Conservation (phyloP, 92 coral and sea anemone genomes). For the Nematostella vectensis region DNA sequence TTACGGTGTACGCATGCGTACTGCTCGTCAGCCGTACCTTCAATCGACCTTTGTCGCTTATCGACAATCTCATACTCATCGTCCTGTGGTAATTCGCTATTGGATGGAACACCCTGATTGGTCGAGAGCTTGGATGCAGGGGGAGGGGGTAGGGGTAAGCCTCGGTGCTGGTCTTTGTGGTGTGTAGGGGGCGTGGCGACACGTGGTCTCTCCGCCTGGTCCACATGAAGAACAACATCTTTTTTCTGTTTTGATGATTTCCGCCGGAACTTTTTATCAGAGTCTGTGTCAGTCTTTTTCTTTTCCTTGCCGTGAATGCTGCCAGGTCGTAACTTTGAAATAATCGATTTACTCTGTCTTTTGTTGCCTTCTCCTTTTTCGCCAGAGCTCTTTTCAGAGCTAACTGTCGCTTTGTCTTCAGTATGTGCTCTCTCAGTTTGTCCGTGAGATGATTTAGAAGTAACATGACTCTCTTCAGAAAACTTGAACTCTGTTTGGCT, state of each 20-base stretch:
- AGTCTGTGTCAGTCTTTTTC: slow-evolving; percentile 14
- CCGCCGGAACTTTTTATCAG: slow-evolving; percentile 45
- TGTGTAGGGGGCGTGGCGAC: slow-evolving; percentile 10
- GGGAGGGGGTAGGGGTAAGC: slow-evolving; percentile 20
- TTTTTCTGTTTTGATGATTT: slow-evolving; percentile 1
- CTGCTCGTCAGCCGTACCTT: background rate
- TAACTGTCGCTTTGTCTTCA: too few relatives aligned
- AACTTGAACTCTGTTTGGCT: too few relatives aligned
- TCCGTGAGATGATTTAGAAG: too few relatives aligned
- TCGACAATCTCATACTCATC: slow-evolving; percentile 43
- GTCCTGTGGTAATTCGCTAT: slow-evolving; percentile 12
- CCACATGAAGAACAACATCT: background rate
- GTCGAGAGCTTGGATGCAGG: slow-evolving; percentile 1
- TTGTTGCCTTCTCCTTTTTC: too few relatives aligned
- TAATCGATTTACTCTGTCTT: background rate
- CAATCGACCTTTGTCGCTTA: slow-evolving; percentile 3
- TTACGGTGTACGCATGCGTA: background rate
- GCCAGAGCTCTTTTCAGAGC: too few relatives aligned
- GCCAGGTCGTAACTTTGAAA: slow-evolving; percentile 2
- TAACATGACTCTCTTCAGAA: too few relatives aligned
- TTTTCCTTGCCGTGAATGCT: slow-evolving; percentile 17
- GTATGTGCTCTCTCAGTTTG: too few relatives aligned
- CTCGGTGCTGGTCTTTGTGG: slow-evolving; percentile 11
- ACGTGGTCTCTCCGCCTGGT: slow-evolving; percentile 9
- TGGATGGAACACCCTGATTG: background rate